Percentiles rank a stretch among this genome's conserved stretches.
Evolutionary conservation across 2,797 vertebrate genomes (phyloP).

Genomic region (Peromyscus attwateri): DNA sequence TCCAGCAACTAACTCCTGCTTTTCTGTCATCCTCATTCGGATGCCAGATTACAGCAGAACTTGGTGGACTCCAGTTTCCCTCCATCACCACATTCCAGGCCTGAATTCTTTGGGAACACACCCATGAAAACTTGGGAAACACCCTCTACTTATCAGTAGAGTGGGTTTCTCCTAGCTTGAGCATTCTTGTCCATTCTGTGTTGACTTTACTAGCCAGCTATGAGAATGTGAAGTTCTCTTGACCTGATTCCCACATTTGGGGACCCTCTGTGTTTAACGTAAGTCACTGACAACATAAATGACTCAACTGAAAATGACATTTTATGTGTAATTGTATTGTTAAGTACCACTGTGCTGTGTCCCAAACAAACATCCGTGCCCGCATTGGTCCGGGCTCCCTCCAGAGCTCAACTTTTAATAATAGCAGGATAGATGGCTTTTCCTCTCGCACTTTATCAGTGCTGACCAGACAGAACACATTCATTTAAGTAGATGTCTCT

Average conservation of each 20-base stretch:
- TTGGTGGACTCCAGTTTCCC: not conserved
- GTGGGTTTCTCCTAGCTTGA: not conserved
- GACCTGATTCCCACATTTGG: not conserved
- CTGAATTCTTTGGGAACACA: constrained; percentile 3
- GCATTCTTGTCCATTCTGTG: not conserved
- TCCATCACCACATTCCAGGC: not conserved
- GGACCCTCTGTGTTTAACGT: not conserved
- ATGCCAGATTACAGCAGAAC: not conserved
- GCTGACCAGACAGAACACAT: constrained; percentile 73
- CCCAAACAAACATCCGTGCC: constrained; percentile 38
- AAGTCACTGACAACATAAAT: not conserved
- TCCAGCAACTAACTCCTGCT: not conserved
- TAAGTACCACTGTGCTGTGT: not conserved
- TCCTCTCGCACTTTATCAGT: constrained; percentile 77
- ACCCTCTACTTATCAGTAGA: not conserved
- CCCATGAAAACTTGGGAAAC: not conserved
- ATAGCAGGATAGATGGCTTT: constrained; percentile 74
- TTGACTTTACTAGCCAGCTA: constrained; percentile 3
- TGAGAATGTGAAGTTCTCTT: constrained; percentile 1
- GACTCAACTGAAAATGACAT: not conserved
- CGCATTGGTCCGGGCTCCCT: not conserved
- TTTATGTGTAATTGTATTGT: constrained; percentile 22
- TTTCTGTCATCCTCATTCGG: not conserved
- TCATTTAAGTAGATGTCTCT: constrained; percentile 68
- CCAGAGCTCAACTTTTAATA: constrained; percentile 68